Conservation (phyloP, 2,797 vertebrate genomes). For the Mus spretus region DNA sequence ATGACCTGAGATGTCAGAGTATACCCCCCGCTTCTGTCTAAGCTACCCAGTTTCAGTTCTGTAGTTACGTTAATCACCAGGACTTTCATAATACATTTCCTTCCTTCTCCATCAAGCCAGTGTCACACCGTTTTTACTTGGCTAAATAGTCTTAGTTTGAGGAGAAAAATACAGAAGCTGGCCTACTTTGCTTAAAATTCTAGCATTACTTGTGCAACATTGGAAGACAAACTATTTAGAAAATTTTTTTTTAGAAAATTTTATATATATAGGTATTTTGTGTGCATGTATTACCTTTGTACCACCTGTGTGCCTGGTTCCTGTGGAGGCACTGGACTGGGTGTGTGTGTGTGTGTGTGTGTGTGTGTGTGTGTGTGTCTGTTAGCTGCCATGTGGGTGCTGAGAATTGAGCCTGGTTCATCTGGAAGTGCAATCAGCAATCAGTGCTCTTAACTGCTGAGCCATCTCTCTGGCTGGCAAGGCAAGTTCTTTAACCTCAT, state of each 20-base stretch:
- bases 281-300: not conserved
- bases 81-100: not conserved
- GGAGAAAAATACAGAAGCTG: not conserved
- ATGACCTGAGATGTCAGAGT: not conserved
- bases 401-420: not conserved
- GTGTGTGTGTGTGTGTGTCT: too few relatives aligned
- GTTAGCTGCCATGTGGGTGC: not conserved
- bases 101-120: not conserved
- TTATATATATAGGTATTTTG: not conserved
- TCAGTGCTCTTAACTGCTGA: not conserved
- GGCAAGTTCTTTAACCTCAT: not conserved
- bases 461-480: not conserved
- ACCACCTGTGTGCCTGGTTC: not conserved
- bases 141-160: not conserved
- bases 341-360: too few relatives aligned
- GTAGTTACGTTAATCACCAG: not conserved
- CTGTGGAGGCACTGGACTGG: not conserved
- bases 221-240: conserved; percentile 2
- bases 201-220: not conserved
- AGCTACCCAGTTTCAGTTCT: not conserved
- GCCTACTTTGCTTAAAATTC: not conserved
- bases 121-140: not conserved
- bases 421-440: not conserved
- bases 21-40: not conserved
- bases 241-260: not conserved